These are phyloP conservation scores for Penaeus japonicus DNA, from an alignment of 1,140 invertebrate species.

Conservation along the genomic window DNA sequence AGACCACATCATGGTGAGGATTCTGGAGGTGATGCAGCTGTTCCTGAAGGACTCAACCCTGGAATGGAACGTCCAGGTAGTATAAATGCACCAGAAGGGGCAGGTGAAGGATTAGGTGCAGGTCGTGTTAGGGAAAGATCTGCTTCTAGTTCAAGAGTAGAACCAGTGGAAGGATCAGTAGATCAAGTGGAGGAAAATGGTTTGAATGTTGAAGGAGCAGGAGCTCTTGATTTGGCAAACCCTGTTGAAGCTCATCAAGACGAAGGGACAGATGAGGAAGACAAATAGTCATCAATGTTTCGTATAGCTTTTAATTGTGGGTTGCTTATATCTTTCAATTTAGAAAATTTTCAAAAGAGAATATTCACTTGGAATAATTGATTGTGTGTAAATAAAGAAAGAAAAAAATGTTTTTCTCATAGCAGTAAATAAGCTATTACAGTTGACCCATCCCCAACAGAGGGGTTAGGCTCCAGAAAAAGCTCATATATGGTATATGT, in stretches of 20 bases:
- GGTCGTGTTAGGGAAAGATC: background rate
- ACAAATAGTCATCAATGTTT: background rate
- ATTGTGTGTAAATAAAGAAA: no score
- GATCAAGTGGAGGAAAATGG: background rate
- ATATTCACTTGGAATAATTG: no score
- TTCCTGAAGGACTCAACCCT: background rate
- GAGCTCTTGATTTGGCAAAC: background rate
- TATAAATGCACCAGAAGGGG: background rate
- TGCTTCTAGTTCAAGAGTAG: background rate
- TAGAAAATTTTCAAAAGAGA: no score
- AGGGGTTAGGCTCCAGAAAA: no score
- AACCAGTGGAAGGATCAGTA: slow-evolving; percentile 16
- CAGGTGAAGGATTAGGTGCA: background rate
- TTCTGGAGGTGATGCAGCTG: background rate
- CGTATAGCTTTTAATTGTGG: background rate
- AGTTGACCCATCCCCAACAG: no score
- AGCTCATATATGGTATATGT: no score
- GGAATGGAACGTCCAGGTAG: background rate
- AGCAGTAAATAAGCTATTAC: no score
- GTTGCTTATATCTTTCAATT: background rate
- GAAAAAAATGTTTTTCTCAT: no score
- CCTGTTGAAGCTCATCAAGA: background rate
- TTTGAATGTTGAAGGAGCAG: background rate
- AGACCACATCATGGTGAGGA: slow-evolving; percentile 20
- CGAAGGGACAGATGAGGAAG: no score